Base-by-base conservation (phyloP, 1,140 invertebrate species). In the Drosophila tristis region DNA sequence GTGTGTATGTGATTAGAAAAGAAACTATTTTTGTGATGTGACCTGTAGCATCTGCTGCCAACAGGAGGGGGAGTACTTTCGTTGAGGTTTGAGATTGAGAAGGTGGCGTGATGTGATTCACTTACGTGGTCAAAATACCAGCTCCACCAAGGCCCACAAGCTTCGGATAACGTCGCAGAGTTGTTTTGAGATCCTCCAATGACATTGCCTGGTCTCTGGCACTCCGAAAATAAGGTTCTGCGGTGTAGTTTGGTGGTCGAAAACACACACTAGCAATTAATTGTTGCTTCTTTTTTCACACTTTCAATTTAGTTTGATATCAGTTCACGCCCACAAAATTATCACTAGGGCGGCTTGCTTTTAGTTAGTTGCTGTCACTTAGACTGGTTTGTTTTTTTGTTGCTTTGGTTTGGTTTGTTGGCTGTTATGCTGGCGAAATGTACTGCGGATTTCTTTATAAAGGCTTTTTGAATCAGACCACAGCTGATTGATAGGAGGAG, bases 61-160 rank as follows among this genome's bases (percentile, higher is more conserved):
- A 43, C 16, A 39, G 44, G 11, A 20, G 43, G 23, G 44, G 16
- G 15, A 39, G 4, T 39, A 39, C 42, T 44, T 70, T 61, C 45
- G 42, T 53, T 71, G 15, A 59, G 42, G 29, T 11, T 15, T 29
- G 26, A n/a, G 2, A 5, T 26, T 2, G n/a, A 11, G 8, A 42
- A 8, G 13, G 50, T 71, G 31, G 56, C 42, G 26, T 71, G 68
- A 72, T 61, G 31, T 39, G 31, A 55, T 44, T 29, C 61, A 86
- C 90, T 91, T 85, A 91, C 90, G 90, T 86, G 63, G 86, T 91
- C 42, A 91, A 70, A 16, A 91, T 74, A 51, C 90, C 90, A 75
- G 91, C 68, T 58, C 90, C 72, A 50, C 90, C 90, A 5, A 90
- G 50, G 55, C 89, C 89, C 44, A 91, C 47, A 61, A 90, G 63